Percentiles rank a stretch among this genome's conserved stretches.
These are phyloP conservation scores for Aphodius sticticus DNA, from an alignment of 2,888 invertebrate genomes.

Conservation along the genomic window DNA sequence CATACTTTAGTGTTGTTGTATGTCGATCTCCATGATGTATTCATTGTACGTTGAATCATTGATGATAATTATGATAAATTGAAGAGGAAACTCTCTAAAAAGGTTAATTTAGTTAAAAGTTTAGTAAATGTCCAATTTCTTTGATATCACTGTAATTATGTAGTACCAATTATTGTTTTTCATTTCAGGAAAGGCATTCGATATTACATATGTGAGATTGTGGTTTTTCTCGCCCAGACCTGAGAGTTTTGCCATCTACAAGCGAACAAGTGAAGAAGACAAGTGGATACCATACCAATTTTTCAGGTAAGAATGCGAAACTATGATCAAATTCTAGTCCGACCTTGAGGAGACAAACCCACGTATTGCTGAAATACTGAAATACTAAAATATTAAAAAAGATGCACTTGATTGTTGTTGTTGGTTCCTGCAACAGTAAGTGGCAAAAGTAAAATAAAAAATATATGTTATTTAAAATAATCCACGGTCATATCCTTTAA, in stretches of 20 bases:
- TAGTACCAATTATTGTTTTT: not conserved
- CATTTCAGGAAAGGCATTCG: constrained; percentile 89
- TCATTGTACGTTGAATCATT: not conserved
- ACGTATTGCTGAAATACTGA: no score
- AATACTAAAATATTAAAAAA: no score
- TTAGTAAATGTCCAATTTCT: no score
- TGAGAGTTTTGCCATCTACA: constrained; percentile 96
- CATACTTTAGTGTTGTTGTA: not conserved
- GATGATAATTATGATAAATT: not conserved
- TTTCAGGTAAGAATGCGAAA: constrained; percentile 69
- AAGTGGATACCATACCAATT: constrained; percentile 91
- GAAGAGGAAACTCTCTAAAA: not conserved
- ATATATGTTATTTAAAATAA: no score
- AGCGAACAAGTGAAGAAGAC: constrained; percentile 78
- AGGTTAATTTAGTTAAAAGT: not conserved
- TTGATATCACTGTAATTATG: no score
- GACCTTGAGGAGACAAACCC: not conserved
- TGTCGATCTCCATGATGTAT: not conserved
- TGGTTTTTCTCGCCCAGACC: constrained; percentile 96
- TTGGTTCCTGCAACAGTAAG: no score
- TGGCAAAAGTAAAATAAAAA: no score
- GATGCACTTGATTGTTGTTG: not conserved
- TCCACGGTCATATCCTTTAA: no score
- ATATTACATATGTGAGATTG: constrained; percentile 95
- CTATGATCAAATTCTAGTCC: not conserved